These are phyloP conservation scores for Dasypolia templi DNA, from an alignment of 2,888 invertebrate species.

Conservation along the genomic window DNA sequence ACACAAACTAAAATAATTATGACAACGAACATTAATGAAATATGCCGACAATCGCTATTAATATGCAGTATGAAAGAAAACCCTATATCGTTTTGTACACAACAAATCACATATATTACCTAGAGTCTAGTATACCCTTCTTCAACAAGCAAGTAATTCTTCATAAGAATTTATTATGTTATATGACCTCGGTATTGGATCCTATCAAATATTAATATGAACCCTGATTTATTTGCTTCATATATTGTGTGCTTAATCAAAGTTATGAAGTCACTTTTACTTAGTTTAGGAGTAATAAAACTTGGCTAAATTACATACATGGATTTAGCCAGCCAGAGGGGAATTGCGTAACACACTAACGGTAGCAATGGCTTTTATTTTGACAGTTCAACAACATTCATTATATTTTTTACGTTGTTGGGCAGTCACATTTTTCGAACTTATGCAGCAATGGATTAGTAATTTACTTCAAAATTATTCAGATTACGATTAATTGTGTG, in stretches of 20 bases:
- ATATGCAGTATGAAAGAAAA: constrained; percentile 7
- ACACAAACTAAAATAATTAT: background rate
- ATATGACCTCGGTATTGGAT: constrained; percentile 41
- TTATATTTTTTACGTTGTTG: too few relatives aligned
- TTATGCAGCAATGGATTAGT: too few relatives aligned
- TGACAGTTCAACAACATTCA: too few relatives aligned
- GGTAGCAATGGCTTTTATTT: too few relatives aligned
- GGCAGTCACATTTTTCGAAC: too few relatives aligned
- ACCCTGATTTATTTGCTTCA: constrained; percentile 47
- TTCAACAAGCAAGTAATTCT: constrained; percentile 47
- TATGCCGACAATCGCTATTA: constrained; percentile 19
- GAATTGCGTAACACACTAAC: too few relatives aligned
- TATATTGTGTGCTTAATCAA: constrained; percentile 29
- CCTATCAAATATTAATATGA: constrained; percentile 51
- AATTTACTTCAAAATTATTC: too few relatives aligned
- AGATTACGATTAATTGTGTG: too few relatives aligned
- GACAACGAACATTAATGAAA: background rate
- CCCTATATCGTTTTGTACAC: constrained; percentile 33
- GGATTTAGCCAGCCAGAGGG: background rate
- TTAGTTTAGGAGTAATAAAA: constrained; percentile 29
- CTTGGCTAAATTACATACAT: constrained; percentile 15
- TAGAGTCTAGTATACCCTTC: constrained; percentile 25
- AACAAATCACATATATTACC: constrained; percentile 36
- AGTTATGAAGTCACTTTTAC: constrained; percentile 24
- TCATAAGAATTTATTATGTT: constrained; percentile 50